Evolutionary conservation across 2,888 invertebrate species (phyloP).

Genomic region (Gymnocheta viridis): DNA sequence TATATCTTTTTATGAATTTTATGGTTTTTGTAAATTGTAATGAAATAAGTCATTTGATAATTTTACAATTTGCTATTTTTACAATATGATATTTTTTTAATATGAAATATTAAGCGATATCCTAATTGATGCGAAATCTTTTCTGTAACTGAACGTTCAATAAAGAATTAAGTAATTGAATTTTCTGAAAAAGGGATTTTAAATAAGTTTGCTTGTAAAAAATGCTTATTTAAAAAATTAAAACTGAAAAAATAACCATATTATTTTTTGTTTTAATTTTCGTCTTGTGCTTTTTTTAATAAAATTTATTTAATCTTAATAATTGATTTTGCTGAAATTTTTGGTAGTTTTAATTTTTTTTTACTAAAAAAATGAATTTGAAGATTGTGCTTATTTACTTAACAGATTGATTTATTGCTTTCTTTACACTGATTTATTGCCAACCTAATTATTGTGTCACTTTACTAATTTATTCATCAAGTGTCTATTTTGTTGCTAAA

Average conservation of each 20-base stretch:
- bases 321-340: constrained; percentile 45
- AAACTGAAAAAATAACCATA: not conserved
- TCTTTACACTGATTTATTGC: constrained; percentile 64
- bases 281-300: not conserved
- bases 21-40: too few relatives aligned
- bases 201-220: too few relatives aligned
- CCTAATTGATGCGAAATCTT: too few relatives aligned
- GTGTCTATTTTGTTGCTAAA: constrained; percentile 55
- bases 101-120: too few relatives aligned
- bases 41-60: too few relatives aligned
- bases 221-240: too few relatives aligned
- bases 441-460: constrained; percentile 70
- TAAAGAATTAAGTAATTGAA: too few relatives aligned
- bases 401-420: constrained; percentile 64
- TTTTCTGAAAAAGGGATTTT: too few relatives aligned
- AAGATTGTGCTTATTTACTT: constrained; percentile 55
- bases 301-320: constrained; percentile 36
- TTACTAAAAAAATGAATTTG: constrained; percentile 19
- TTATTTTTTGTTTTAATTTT: constrained; percentile 10
- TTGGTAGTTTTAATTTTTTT: constrained; percentile 17
- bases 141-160: too few relatives aligned
- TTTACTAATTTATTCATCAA: constrained; percentile 70
- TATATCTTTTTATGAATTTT: too few relatives aligned
- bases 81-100: too few relatives aligned
- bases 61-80: too few relatives aligned